phyloP scores from a whole-genome alignment of 2,888 invertebrate species.

The Lycocerus yunnanus region DNA sequence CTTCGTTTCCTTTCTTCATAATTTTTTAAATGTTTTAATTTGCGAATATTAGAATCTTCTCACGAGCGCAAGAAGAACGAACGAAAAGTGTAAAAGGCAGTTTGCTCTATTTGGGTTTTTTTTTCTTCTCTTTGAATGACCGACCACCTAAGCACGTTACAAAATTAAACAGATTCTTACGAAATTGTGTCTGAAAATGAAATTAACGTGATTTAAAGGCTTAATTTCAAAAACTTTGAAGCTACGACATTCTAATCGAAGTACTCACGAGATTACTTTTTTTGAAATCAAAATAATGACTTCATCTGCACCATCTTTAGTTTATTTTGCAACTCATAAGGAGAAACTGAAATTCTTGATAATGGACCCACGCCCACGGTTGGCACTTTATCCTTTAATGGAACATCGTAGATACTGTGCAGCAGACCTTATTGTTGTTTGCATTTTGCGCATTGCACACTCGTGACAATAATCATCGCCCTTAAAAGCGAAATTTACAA shows the following conservation, averaged over 20 bases:
- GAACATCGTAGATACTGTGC: neutral
- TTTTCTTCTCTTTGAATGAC: neutral
- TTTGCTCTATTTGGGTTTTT: neutral
- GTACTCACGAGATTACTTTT: neutral
- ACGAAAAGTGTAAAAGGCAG: neutral
- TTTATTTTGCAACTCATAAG: neutral
- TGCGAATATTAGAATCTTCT: neutral
- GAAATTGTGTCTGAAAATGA: no score
- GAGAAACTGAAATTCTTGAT: neutral
- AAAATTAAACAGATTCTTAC: neutral
- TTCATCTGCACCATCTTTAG: neutral
- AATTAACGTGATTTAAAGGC: no score
- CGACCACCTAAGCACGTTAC: neutral
- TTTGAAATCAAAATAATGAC: neutral
- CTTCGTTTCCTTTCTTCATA: neutral
- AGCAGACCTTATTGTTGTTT: neutral
- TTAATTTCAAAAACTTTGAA: neutral
- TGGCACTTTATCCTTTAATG: neutral
- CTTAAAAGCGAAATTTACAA: neutral
- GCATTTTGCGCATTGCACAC: neutral
- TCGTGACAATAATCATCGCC: neutral
- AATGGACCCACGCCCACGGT: neutral
- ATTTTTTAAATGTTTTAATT: neutral
- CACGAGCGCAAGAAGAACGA: neutral
- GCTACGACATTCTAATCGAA: neutral